Base-by-base conservation (phyloP, 2,888 invertebrate genomes). In the Hymenopus coronatus region DNA sequence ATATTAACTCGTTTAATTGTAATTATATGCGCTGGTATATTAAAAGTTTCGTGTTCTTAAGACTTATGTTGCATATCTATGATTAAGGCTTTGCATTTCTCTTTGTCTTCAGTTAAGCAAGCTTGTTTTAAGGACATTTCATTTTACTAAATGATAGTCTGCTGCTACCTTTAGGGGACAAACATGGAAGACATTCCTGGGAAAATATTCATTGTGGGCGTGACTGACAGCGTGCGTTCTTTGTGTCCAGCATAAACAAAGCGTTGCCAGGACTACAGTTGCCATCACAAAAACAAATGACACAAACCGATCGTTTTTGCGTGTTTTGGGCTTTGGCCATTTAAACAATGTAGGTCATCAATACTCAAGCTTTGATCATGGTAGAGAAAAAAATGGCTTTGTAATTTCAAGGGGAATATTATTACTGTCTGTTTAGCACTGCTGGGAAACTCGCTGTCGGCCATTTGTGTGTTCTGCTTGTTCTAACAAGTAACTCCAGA, bases 201-300 rank as follows among this genome's bases (percentile, higher is more conserved):
- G 25, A 33, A 84, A 84, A 33, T 30, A 40, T 14, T 27, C 82
- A 12, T 54, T 87, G n/a, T 30, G 87, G 87, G 87, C 87, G 87
- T 87, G 87, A 87, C 87, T 87, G 33, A 27, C 87, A 28, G 33
- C 87, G 87, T 27, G 20, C n/a, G 70, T n/a, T 28, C 86, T 88
- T 82, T 81, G 54, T 30, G 14, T 70, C 28, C 83, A 87, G 25
- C 28, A 87, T 89, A 89, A 90, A 90, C 90, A 90, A 89, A 88
- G 88, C 88, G 90, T 90, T 90, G 89, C 90, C 88, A 70, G 54
- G 88, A 88, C 85, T 87, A 90, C 89, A 54, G 90, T 90, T 89
- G 90, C 89, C 90, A 90, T 88, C 90, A 90, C 90, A 90, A 90
- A 89, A 89, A 86, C 87, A 89, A 84, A 86, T 88, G 81, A 27